Evolutionary conservation across 2,888 invertebrate species (phyloP).

Genomic region (Siphonodentalium dalli): DNA sequence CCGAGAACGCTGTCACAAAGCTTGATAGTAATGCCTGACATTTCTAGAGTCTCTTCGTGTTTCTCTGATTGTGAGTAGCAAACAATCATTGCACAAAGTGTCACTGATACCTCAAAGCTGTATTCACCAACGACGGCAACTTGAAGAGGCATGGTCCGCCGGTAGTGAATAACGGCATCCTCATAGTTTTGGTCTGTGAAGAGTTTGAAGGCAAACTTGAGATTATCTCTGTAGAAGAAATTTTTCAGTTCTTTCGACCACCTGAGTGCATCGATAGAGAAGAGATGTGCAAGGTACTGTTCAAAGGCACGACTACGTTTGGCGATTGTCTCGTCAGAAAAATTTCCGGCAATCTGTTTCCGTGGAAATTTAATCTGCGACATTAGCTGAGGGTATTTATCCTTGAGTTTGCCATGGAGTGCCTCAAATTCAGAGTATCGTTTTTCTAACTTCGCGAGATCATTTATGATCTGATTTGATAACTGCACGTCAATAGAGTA

Average conservation of each 20-base stretch:
- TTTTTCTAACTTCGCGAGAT: slow-evolving; percentile 57
- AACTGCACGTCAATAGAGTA: slow-evolving; percentile 50
- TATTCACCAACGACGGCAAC: slow-evolving; percentile 58
- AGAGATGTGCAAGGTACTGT: slow-evolving; percentile 62
- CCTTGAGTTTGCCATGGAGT: slow-evolving; percentile 53
- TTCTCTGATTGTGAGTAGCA: slow-evolving; percentile 52
- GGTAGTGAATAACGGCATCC: slow-evolving; percentile 53
- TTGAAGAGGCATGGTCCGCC: slow-evolving; percentile 57
- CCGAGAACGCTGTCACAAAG: slow-evolving; percentile 38
- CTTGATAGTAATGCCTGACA: slow-evolving; percentile 57
- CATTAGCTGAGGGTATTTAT: slow-evolving; percentile 52
- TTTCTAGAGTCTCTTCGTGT: slow-evolving; percentile 49
- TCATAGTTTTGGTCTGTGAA: slow-evolving; percentile 51
- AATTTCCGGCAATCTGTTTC: slow-evolving; percentile 64
- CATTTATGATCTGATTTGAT: slow-evolving; percentile 42
- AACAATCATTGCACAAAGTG: slow-evolving; percentile 58
- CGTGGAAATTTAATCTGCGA: slow-evolving; percentile 62
- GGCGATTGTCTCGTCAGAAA: slow-evolving; percentile 62
- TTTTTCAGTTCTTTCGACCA: slow-evolving; percentile 56
- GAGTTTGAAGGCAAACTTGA: slow-evolving; percentile 47
- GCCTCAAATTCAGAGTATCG: slow-evolving; percentile 65
- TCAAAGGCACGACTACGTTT: slow-evolving; percentile 64
- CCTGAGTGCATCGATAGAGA: slow-evolving; percentile 54
- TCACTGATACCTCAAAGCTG: slow-evolving; percentile 45
- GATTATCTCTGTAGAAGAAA: slow-evolving; percentile 59